These are phyloP conservation scores for Palythoa heliodiscus DNA, from an alignment of 92 coral and sea anemone species.

Conservation along the genomic window DNA sequence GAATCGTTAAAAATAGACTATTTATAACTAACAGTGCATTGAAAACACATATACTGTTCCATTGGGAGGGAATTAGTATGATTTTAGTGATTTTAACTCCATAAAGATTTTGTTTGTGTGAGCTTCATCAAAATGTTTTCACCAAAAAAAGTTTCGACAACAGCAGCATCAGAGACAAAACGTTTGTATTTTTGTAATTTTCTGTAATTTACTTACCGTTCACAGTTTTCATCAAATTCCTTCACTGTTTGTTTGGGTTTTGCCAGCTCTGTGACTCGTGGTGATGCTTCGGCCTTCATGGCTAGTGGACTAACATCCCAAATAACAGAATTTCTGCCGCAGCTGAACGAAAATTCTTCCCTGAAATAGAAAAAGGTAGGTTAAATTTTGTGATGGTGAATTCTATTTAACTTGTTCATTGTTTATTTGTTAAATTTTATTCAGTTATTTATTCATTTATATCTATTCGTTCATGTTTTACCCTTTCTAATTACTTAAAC, in stretches of 20 bases:
- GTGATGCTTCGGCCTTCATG: conserved; percentile 71
- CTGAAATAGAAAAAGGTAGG: conserved; percentile 42
- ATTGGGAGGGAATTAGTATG: too few relatives aligned
- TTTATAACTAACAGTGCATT: too few relatives aligned
- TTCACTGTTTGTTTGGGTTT: conserved; percentile 70
- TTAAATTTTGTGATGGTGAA: not conserved
- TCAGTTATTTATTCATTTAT: too few relatives aligned
- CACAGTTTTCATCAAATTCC: conserved; percentile 65
- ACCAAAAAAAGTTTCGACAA: not conserved
- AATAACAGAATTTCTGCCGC: conserved; percentile 77
- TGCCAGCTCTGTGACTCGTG: conserved; percentile 81
- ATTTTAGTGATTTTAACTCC: too few relatives aligned
- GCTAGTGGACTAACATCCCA: conserved; percentile 86
- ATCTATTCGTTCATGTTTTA: too few relatives aligned
- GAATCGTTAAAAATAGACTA: too few relatives aligned
- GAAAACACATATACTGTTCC: too few relatives aligned
- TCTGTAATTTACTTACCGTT: not conserved
- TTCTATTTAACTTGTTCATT: not conserved
- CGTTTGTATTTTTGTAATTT: not conserved
- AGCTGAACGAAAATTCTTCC: conserved; percentile 71
- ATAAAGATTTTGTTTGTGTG: not conserved
- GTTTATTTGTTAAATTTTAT: not conserved
- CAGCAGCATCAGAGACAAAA: not conserved
- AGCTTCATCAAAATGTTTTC: not conserved
- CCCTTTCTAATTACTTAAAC: too few relatives aligned